These are phyloP conservation scores for Protonemura montana DNA, from an alignment of 2,888 invertebrate genomes.

Conservation along the genomic window DNA sequence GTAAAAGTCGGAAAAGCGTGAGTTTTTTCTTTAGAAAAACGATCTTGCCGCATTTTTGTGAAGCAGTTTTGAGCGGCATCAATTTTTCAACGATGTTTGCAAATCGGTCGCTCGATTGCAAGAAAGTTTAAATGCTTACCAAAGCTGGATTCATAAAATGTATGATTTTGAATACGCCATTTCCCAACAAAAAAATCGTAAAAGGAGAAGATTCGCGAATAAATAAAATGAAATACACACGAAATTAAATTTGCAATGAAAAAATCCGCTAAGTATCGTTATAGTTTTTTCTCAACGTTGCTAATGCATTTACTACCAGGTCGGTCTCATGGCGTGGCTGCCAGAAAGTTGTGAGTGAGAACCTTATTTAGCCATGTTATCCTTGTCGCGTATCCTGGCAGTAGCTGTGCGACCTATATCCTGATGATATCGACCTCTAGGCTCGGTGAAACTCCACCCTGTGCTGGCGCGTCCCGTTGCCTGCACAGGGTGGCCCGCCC, in stretches of 20 bases:
- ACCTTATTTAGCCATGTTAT: neutral
- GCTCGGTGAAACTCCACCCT: neutral
- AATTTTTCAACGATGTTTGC: neutral
- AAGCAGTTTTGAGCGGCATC: neutral
- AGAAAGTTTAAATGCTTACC: neutral
- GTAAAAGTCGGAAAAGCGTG: slow-evolving; percentile 1
- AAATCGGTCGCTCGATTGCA: neutral
- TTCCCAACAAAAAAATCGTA: neutral
- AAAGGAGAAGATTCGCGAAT: neutral
- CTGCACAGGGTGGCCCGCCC: neutral
- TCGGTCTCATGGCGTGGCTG: neutral
- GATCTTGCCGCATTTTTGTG: neutral
- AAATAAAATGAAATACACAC: neutral
- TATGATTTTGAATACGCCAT: too few species aligned
- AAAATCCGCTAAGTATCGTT: neutral
- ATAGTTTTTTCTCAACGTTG: neutral
- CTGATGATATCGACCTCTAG: neutral
- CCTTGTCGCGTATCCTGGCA: neutral
- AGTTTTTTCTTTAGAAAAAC: neutral
- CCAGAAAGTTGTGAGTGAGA: neutral
- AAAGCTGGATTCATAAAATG: too few species aligned
- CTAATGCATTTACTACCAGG: neutral
- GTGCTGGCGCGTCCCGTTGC: neutral
- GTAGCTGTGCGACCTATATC: neutral
- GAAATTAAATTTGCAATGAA: neutral